phyloP scores from a whole-genome alignment of 2,888 invertebrate species.

The Tiphia femorata region DNA sequence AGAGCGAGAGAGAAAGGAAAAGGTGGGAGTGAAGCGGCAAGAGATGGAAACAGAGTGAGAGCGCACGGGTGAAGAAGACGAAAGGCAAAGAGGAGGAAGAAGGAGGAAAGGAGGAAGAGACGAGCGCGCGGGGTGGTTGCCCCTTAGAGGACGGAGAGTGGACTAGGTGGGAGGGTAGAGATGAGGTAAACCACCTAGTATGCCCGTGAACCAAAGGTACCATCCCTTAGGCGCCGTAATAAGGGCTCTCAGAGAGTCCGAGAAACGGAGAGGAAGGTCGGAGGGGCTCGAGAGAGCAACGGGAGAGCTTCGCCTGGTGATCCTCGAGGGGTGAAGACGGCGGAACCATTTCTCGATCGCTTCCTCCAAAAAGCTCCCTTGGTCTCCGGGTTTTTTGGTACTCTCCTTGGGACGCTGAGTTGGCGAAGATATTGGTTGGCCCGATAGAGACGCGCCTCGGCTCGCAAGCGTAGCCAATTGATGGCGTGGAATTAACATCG shows the following conservation, averaged over 20 bases:
- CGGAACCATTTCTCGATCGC: too few relatives aligned
- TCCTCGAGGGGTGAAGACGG: not conserved
- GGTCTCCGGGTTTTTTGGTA: too few relatives aligned
- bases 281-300: not conserved
- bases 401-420: too few relatives aligned
- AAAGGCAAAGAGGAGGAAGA: slow-evolving; percentile 13
- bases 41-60: slow-evolving; percentile 9
- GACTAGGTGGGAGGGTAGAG: too few relatives aligned
- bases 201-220: slow-evolving; percentile 57
- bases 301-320: not conserved
- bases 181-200: slow-evolving; percentile 53
- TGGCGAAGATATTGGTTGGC: too few relatives aligned
- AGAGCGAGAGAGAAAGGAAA: slow-evolving; percentile 1
- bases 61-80: slow-evolving; percentile 15
- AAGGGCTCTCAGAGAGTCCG: slow-evolving; percentile 25
- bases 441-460: too few relatives aligned
- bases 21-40: not conserved
- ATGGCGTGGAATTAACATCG: too few relatives aligned
- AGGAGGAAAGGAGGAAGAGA: slow-evolving; percentile 36
- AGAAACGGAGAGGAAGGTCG: slow-evolving; percentile 12
- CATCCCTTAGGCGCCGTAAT: slow-evolving; percentile 48
- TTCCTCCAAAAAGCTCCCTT: too few relatives aligned
- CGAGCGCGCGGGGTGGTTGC: slow-evolving; percentile 53
- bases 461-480: too few relatives aligned
- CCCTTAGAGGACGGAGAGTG: slow-evolving; percentile 48